Evolutionary conservation across 2,113 vertebrate genomes (phyloP).

Genomic region (Petrocephalus zakoni): DNA sequence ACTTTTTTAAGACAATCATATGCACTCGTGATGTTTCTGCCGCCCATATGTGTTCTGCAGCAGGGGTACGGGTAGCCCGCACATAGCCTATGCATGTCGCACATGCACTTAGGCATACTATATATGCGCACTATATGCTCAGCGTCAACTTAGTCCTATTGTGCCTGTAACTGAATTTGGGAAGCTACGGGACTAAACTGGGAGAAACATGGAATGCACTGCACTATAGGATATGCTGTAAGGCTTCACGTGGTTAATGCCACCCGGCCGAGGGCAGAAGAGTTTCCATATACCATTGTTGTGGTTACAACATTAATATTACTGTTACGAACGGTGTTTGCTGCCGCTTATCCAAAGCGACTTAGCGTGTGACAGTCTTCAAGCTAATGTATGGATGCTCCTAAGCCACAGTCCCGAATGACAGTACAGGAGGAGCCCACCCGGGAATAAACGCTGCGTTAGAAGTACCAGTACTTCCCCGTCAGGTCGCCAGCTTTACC

Average conservation of each 20-base stretch:
- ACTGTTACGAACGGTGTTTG: background rate
- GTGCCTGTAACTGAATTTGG: background rate
- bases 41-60: background rate
- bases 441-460: background rate
- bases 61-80: background rate
- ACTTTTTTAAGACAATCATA: background rate
- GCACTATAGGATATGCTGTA: background rate
- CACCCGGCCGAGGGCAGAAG: background rate
- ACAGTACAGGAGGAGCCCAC: background rate
- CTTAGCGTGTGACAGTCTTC: background rate
- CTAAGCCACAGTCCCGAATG: background rate
- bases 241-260: background rate
- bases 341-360: background rate
- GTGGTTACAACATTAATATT: background rate
- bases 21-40: background rate
- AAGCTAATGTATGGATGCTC: background rate
- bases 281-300: background rate
- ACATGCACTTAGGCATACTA: background rate
- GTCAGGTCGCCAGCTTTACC: background rate
- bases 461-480: background rate
- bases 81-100: background rate
- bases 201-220: background rate
- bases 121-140: background rate
- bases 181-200: background rate
- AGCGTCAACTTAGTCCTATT: background rate